A percentile compares a stretch with the other conserved stretches of the same genome.
Conservation (phyloP, 1,140 invertebrate genomes). For the Philopotamus ludificatus region DNA sequence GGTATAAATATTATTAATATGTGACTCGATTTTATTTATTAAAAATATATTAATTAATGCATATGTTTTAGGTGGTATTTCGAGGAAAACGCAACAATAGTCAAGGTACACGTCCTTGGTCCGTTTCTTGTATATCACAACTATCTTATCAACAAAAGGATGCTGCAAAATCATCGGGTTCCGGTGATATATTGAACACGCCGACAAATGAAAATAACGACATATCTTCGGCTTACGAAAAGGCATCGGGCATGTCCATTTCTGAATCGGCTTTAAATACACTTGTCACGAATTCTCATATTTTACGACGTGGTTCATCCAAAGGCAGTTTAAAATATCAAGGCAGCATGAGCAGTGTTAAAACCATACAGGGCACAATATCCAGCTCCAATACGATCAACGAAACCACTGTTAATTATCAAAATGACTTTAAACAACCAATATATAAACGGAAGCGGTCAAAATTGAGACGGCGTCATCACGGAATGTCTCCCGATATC, state of each 20-base stretch:
- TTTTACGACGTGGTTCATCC: conserved; percentile 46
- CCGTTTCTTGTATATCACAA: conserved; percentile 78
- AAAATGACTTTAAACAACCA: conserved; percentile 50
- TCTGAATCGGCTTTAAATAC: conserved; percentile 84
- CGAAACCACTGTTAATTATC: conserved; percentile 56
- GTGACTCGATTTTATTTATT: neutral
- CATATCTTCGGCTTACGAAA: conserved; percentile 19
- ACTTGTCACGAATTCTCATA: conserved; percentile 54
- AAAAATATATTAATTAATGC: conserved; percentile 43
- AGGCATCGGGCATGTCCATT: conserved; percentile 61
- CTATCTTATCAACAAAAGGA: conserved; percentile 52
- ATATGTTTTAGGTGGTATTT: conserved; percentile 50
- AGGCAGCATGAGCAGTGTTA: conserved; percentile 53
- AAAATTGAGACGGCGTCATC: conserved; percentile 56
- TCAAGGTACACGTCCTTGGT: conserved; percentile 72
- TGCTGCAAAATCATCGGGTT: conserved; percentile 35
- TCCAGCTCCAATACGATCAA: conserved; percentile 66
- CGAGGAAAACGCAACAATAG: conserved; percentile 53
- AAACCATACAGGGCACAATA: conserved; percentile 55
- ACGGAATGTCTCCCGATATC: conserved; percentile 37
- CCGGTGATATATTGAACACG: conserved; percentile 29
- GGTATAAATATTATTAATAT: conserved; percentile 19
- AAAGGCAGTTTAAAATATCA: conserved; percentile 45
- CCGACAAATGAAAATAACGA: conserved; percentile 28
- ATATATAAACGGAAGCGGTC: conserved; percentile 65